Evolutionary conservation across 1,140 invertebrate species (phyloP).

Genomic region (Euglossa dilemma): DNA sequence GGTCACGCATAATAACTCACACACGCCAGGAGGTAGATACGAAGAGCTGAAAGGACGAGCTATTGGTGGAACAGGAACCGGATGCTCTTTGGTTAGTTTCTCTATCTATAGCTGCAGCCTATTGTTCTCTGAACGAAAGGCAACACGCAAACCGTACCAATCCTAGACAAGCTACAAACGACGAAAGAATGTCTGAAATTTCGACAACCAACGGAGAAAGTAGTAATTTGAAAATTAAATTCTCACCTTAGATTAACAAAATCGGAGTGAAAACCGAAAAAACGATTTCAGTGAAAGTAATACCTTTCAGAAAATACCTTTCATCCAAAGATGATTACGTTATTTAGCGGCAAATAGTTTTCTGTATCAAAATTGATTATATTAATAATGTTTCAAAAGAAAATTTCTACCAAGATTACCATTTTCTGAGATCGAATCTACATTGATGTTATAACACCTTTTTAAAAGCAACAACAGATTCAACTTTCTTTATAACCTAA

Average conservation of each 20-base stretch:
- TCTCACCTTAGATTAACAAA: neutral
- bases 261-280: neutral
- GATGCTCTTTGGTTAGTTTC: slow-evolving; percentile 59
- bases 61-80: slow-evolving; percentile 50
- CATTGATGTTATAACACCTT: no score
- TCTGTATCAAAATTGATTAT: no score
- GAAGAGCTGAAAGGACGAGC: slow-evolving; percentile 33
- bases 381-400: no score
- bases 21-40: neutral
- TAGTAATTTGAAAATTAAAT: neutral
- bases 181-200: slow-evolving; percentile 40
- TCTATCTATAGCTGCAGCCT: neutral
- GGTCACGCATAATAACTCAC: slow-evolving; percentile 42
- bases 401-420: no score
- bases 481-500: neutral
- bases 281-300: neutral
- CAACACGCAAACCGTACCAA: slow-evolving; percentile 52
- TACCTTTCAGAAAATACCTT: no score
- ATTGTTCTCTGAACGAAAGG: slow-evolving; percentile 58
- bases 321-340: neutral
- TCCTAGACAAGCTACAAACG: slow-evolving; percentile 16
- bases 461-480: neutral
- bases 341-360: neutral
- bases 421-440: no score
- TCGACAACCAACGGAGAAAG: slow-evolving; percentile 25